Conservation (phyloP, 2,888 invertebrate species). For the Drosophila anceps region DNA sequence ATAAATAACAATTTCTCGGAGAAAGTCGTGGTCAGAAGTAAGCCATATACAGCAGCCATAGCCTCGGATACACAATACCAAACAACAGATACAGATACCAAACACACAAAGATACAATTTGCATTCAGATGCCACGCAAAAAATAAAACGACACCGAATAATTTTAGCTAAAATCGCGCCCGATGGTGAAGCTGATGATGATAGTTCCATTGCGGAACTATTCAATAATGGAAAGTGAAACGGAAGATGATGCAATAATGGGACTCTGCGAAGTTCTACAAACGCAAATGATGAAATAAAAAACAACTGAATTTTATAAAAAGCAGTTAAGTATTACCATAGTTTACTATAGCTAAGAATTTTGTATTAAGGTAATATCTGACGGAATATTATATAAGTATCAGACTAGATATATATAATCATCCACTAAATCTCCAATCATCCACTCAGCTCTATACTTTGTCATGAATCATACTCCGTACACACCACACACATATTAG, state of each 20-base stretch:
- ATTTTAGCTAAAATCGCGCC: conserved; percentile 20
- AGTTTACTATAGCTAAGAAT: neutral
- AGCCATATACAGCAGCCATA: conserved; percentile 65
- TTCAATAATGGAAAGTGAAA: conserved; percentile 62
- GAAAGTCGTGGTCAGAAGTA: conserved; percentile 75
- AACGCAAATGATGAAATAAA: neutral
- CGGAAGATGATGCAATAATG: conserved; percentile 55
- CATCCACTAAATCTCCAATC: too few species aligned
- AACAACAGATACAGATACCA: conserved; percentile 33
- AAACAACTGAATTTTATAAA: neutral
- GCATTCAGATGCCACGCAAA: conserved; percentile 35
- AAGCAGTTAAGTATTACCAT: neutral
- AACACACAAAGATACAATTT: conserved; percentile 46
- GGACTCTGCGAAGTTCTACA: conserved; percentile 10
- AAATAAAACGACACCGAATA: neutral
- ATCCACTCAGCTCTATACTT: too few species aligned
- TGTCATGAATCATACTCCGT: too few species aligned
- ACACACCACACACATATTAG: too few species aligned
- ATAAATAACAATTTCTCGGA: conserved; percentile 77
- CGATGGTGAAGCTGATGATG: conserved; percentile 2
- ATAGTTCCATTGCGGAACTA: conserved; percentile 21
- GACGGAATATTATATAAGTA: too few species aligned
- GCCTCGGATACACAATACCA: conserved; percentile 52
- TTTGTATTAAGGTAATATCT: too few species aligned
- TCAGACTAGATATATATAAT: too few species aligned